Percentiles rank a stretch among this genome's conserved stretches.
phyloP scores from a whole-genome alignment of 2,113 vertebrate species.

The Larimichthys polyactis region DNA sequence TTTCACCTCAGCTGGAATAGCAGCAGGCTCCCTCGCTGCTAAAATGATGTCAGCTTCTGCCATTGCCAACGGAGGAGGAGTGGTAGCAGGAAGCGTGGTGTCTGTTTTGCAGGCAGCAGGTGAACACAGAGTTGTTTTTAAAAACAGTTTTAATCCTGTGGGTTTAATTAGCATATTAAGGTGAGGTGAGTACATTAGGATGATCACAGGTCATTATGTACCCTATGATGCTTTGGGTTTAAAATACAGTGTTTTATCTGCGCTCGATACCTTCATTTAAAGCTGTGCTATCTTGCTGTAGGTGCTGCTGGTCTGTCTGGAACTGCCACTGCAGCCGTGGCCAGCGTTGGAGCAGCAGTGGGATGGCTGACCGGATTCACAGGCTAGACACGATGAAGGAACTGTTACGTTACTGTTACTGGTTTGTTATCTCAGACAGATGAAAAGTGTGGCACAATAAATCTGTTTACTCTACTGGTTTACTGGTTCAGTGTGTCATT shows the following conservation, averaged over 20 bases:
- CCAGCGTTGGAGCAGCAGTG: not conserved
- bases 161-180: too few species aligned
- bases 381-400: not conserved
- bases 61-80: slow-evolving; percentile 60
- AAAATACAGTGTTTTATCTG: not conserved
- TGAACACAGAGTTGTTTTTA: slow-evolving; percentile 24
- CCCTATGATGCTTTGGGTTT: too few species aligned
- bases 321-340: slow-evolving; percentile 18
- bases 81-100: slow-evolving; percentile 58
- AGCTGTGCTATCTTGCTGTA: not conserved
- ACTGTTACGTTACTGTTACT: too few species aligned
- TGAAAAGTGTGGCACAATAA: too few species aligned
- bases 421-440: too few species aligned
- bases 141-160: too few species aligned
- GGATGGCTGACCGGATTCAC: not conserved
- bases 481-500: too few species aligned
- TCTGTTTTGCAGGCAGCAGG: slow-evolving; percentile 65
- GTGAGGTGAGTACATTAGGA: too few species aligned
- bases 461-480: too few species aligned
- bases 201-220: too few species aligned
- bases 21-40: slow-evolving; percentile 57
- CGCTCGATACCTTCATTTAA: not conserved
- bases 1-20: slow-evolving; percentile 71
- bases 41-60: slow-evolving; percentile 72
- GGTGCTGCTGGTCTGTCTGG: slow-evolving; percentile 36